Conservation (phyloP, 2,797 vertebrate genomes). For the Myotis planiceps region DNA sequence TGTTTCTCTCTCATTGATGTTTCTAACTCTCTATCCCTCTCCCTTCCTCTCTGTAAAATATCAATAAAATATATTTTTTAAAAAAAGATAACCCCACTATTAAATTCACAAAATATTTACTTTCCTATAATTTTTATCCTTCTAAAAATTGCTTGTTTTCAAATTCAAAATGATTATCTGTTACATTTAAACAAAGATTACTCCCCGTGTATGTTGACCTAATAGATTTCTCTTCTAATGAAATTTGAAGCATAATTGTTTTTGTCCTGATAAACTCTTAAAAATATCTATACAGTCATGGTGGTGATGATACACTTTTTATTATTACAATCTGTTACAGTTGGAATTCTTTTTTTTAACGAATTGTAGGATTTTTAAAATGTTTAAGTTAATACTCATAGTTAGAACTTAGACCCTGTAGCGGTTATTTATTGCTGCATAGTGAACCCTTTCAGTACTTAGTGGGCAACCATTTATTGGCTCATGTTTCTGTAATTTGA, state of each 20-base stretch:
- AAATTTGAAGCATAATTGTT: slow-evolving; percentile 15
- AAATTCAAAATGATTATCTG: slow-evolving; percentile 32
- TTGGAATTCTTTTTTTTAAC: neutral
- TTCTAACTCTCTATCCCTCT: too few relatives aligned
- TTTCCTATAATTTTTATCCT: neutral
- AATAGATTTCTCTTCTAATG: slow-evolving; percentile 15
- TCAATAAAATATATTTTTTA: too few relatives aligned
- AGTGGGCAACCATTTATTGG: neutral
- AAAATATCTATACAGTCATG: neutral
- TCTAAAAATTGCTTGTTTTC: neutral
- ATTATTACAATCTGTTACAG: neutral
- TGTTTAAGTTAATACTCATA: neutral
- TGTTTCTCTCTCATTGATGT: too few relatives aligned
- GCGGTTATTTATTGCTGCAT: neutral
- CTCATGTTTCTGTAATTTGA: slow-evolving; percentile 23
- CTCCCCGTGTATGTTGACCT: neutral
- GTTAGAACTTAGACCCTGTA: neutral
- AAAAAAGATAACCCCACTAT: neutral
- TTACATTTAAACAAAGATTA: slow-evolving; percentile 16
- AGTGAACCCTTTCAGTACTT: neutral
- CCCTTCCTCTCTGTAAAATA: too few relatives aligned
- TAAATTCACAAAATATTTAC: slow-evolving; percentile 1
- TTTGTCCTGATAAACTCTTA: slow-evolving; percentile 29
- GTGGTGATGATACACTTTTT: neutral
- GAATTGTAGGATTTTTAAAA: neutral